phyloP scores from a whole-genome alignment of 2,113 vertebrate genomes.

The Xenus cinereus region DNA sequence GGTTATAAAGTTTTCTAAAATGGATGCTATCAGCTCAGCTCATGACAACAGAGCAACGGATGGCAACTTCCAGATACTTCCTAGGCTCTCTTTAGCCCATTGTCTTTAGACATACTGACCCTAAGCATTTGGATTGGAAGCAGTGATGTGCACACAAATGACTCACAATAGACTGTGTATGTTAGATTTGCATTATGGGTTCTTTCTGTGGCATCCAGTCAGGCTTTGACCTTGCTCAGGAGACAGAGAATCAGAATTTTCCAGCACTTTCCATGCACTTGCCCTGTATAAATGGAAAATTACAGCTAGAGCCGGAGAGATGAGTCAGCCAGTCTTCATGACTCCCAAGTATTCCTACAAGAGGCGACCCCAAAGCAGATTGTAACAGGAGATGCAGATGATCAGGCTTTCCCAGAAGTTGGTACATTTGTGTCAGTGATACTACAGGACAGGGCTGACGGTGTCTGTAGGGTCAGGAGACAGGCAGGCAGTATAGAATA shows the following conservation, averaged over 20 bases:
- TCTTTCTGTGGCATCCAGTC: not conserved
- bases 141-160: not conserved
- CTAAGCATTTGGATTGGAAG: not conserved
- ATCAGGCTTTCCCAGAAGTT: not conserved
- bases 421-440: not conserved
- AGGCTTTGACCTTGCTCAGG: not conserved
- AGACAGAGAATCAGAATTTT: not conserved
- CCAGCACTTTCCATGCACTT: not conserved
- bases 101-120: not conserved
- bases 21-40: not conserved
- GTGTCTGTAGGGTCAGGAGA: not conserved
- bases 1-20: not conserved
- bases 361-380: not conserved
- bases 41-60: not conserved
- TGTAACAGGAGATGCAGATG: not conserved
- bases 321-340: not conserved
- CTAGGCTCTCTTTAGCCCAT: not conserved
- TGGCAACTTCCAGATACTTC: not conserved
- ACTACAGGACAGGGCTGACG: not conserved
- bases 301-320: not conserved
- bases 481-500: not conserved
- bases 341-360: not conserved
- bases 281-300: not conserved
- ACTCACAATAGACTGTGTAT: not conserved
- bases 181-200: not conserved